Percentiles rank a stretch among this genome's conserved stretches.
Evolutionary conservation across 1,140 invertebrate genomes (phyloP).

Genomic region (Lasioglossum baleicum): DNA sequence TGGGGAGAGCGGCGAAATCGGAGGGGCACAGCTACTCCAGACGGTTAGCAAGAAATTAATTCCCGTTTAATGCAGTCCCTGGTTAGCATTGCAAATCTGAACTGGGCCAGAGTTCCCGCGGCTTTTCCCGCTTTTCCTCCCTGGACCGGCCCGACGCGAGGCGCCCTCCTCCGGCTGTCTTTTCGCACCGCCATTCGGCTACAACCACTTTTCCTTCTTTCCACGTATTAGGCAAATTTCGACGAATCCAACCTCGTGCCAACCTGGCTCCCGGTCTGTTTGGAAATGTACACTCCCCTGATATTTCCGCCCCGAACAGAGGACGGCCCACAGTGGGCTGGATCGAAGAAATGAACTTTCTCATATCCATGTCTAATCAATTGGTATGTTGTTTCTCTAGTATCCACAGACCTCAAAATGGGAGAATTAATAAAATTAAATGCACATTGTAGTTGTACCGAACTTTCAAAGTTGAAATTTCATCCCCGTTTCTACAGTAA

Average conservation of each 20-base stretch:
- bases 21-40: constrained; percentile 65
- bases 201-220: constrained; percentile 58
- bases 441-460: too few species aligned
- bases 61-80: constrained; percentile 77
- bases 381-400: too few species aligned
- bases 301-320: not conserved
- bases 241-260: constrained; percentile 11
- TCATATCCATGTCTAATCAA: too few species aligned
- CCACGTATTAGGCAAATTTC: constrained; percentile 67
- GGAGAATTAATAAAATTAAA: too few species aligned
- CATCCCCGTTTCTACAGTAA: too few species aligned
- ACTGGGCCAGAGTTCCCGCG: constrained; percentile 50
- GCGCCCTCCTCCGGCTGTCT: constrained; percentile 5
- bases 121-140: constrained; percentile 60
- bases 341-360: too few species aligned
- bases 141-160: not conserved
- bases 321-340: too few species aligned
- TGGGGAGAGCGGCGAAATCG: not conserved
- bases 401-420: too few species aligned
- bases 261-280: not conserved
- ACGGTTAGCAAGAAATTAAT: constrained; percentile 78
- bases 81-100: constrained; percentile 78
- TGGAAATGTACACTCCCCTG: not conserved
- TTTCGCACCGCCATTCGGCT: constrained; percentile 28
- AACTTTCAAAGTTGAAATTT: too few species aligned